Evolutionary conservation across 1,140 invertebrate species (phyloP), one percentile per base, ranked within the genome.

Genomic region (Drosophila asahinai): DNA sequence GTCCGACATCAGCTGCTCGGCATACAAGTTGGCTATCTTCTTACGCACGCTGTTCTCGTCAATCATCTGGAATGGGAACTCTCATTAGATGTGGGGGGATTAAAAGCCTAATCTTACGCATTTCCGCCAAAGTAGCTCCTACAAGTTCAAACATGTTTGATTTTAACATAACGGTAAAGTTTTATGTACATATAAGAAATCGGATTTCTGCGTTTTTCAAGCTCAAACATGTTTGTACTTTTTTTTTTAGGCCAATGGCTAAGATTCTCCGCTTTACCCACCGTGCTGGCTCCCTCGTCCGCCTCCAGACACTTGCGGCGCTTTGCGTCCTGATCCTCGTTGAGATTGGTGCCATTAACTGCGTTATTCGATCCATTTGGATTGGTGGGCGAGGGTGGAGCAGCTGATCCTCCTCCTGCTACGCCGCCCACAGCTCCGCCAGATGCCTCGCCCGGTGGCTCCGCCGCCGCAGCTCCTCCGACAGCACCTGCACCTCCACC

Each of bases 1-100:
- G 93, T 98, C 97, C 93, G 96, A 97, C 95, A 98, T 97, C 76
- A 97, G 93, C 74, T 96, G 95, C 67, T 97, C 96, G 0, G 96
- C 96, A 94, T 97, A 97, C 1, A 98, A 92, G 43, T 95, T 95
- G 4, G 97, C 96, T 84, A 98, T 97, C 93, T 97, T 97, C 22
- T 95, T 93, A 30, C 97, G 92, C 2, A 98, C 95, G 82, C 95
- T 96, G 65, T 94, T 95, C 3, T 96, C 97, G 93, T 98, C 97
- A 78, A 97, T 96, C 82, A 97, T 95, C 96, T 97, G 77, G 12
- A 40, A 57, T 36, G 15, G 42, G 7, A 12, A 3, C 25, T 25
- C 6, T 12, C 2, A 17, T 36, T 67, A 54, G n/a, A 33, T 9
- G 33, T 9, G 33, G 8, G 33, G 33, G 8, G 33, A 33, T 9